phyloP scores from a whole-genome alignment of 1,140 invertebrate species.

The Lordiphosa mommai region DNA sequence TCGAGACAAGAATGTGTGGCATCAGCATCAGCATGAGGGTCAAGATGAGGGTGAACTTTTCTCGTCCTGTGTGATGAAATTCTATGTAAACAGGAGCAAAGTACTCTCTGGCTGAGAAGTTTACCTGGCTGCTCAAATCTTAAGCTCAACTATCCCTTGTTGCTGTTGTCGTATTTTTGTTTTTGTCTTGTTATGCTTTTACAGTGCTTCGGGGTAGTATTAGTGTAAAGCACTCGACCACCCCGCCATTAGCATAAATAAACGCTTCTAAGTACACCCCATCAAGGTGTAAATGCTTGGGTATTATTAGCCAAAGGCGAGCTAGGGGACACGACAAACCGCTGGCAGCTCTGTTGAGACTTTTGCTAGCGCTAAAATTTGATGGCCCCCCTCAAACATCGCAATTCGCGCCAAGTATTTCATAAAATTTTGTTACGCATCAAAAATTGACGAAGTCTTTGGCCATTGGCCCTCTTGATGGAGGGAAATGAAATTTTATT shows the following conservation, averaged over 20 bases:
- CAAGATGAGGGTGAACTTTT: constrained; percentile 49
- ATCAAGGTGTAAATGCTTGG: constrained; percentile 76
- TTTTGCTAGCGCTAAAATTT: constrained; percentile 75
- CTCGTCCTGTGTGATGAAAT: constrained; percentile 52
- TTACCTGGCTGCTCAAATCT: constrained; percentile 63
- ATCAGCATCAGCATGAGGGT: constrained; percentile 22
- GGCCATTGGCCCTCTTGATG: constrained; percentile 16
- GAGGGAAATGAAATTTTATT: constrained; percentile 68
- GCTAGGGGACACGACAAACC: constrained; percentile 39
- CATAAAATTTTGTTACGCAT: constrained; percentile 75
- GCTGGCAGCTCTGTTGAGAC: constrained; percentile 47
- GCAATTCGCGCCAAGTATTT: constrained; percentile 58
- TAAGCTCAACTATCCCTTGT: constrained; percentile 47
- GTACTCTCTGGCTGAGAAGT: constrained; percentile 28
- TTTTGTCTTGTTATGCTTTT: constrained; percentile 54
- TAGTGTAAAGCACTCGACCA: constrained; percentile 41
- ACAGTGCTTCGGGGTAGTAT: constrained; percentile 77
- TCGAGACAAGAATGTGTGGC: constrained; percentile 60
- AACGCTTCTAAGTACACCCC: constrained; percentile 69
- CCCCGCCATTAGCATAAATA: constrained; percentile 74
- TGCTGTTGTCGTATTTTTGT: constrained; percentile 18
- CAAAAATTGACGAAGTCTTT: constrained; percentile 45
- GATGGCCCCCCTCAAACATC: constrained; percentile 60
- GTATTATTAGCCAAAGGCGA: constrained; percentile 66
- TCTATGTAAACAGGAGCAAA: constrained; percentile 18